Conservation (phyloP, 2,113 vertebrate species). For the Baryphthengus martii region DNA sequence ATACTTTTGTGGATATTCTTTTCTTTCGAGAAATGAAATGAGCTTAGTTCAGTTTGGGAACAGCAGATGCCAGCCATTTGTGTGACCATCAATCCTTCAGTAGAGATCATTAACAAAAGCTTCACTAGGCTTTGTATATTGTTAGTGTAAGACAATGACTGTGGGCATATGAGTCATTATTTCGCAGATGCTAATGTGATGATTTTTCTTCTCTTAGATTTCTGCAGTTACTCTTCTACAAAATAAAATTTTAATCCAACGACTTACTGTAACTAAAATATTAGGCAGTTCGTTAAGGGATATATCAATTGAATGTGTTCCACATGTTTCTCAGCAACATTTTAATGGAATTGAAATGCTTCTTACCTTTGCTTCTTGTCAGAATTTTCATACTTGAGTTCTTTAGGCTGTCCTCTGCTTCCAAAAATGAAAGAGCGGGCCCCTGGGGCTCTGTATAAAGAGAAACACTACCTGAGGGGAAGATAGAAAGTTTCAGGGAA, state of each 20-base stretch:
- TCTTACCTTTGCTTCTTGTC: background rate
- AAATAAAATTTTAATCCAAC: background rate
- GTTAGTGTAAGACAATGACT: background rate
- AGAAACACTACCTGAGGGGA: background rate
- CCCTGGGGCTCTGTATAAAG: background rate
- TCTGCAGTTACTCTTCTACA: background rate
- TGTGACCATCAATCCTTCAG: background rate
- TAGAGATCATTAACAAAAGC: background rate
- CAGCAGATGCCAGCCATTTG: slow-evolving; percentile 12
- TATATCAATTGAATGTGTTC: background rate
- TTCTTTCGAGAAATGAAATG: background rate
- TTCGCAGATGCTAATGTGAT: background rate
- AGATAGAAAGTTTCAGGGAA: background rate
- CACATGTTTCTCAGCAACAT: background rate
- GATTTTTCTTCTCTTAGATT: background rate
- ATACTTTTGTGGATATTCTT: background rate
- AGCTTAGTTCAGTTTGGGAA: background rate
- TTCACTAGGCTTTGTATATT: background rate
- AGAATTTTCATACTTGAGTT: background rate
- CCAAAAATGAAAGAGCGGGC: background rate
- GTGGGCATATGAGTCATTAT: background rate
- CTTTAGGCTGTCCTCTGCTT: background rate
- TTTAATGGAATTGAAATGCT: background rate
- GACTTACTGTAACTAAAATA: background rate
- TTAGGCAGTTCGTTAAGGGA: background rate